Conservation (phyloP, 2,113 vertebrate genomes). For the Pelusios castaneus region DNA sequence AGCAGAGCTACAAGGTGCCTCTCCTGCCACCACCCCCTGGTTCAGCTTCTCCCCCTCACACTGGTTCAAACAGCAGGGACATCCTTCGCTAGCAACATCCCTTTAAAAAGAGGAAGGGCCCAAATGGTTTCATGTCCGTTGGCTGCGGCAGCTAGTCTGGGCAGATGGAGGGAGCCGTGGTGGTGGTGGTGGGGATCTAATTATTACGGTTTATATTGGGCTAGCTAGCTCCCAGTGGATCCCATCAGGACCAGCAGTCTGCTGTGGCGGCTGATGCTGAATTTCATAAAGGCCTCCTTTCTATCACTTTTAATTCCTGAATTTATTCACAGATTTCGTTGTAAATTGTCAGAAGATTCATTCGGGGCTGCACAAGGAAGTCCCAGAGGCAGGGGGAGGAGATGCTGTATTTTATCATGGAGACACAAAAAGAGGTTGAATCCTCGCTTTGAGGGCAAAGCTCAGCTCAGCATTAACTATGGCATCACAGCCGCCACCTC, state of each 20-base stretch:
- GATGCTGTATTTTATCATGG: neutral
- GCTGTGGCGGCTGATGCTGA: neutral
- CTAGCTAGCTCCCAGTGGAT: neutral
- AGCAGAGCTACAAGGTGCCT: neutral
- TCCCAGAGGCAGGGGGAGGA: neutral
- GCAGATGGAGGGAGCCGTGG: neutral
- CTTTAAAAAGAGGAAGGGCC: neutral
- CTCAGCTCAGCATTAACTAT: no score
- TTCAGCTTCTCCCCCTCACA: neutral
- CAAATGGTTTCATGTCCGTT: neutral
- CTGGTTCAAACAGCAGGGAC: neutral
- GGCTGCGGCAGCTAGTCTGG: neutral
- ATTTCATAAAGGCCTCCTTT: no score
- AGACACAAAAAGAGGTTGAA: neutral
- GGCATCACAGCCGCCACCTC: no score
- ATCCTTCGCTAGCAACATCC: neutral
- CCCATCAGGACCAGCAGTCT: no score
- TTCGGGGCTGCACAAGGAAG: no score
- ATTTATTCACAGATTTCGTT: no score
- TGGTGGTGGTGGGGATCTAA: neutral
- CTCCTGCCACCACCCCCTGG: fast-evolving
- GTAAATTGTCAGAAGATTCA: no score
- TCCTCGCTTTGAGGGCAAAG: no score
- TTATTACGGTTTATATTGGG: neutral
- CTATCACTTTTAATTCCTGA: no score